Evolutionary conservation across 2,888 invertebrate species (phyloP).

Genomic region (Gastrophysa polygoni): DNA sequence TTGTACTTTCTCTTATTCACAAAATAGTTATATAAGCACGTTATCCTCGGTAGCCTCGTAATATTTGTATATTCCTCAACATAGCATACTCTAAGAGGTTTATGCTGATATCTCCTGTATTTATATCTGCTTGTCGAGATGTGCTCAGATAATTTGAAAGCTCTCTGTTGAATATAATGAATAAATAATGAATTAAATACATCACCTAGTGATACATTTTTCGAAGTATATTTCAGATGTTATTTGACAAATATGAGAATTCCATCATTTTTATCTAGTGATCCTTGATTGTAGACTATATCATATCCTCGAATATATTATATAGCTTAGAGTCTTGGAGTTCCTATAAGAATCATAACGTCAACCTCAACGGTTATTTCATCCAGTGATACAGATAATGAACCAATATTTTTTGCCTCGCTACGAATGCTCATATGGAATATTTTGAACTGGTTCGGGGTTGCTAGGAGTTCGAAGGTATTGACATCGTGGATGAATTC

Average conservation of each 20-base stretch:
- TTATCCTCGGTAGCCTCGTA: too few relatives aligned
- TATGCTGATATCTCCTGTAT: too few relatives aligned
- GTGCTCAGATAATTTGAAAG: background rate
- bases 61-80: too few relatives aligned
- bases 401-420: background rate
- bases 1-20: too few relatives aligned
- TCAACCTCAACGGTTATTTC: background rate
- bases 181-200: background rate
- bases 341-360: background rate
- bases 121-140: too few relatives aligned
- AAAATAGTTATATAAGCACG: too few relatives aligned
- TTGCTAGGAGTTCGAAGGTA: conserved; percentile 3
- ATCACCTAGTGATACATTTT: background rate
- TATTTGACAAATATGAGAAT: background rate
- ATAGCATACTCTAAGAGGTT: too few relatives aligned
- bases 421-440: conserved; percentile 10
- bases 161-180: background rate
- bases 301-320: background rate
- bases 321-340: background rate
- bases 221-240: background rate
- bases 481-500: background rate
- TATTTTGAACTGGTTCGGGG: conserved; percentile 1
- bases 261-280: conserved; percentile 7
- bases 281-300: conserved; percentile 5
- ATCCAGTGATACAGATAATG: background rate